Conservation (phyloP, 1,140 invertebrate species). For the Lasaia peninsularis region DNA sequence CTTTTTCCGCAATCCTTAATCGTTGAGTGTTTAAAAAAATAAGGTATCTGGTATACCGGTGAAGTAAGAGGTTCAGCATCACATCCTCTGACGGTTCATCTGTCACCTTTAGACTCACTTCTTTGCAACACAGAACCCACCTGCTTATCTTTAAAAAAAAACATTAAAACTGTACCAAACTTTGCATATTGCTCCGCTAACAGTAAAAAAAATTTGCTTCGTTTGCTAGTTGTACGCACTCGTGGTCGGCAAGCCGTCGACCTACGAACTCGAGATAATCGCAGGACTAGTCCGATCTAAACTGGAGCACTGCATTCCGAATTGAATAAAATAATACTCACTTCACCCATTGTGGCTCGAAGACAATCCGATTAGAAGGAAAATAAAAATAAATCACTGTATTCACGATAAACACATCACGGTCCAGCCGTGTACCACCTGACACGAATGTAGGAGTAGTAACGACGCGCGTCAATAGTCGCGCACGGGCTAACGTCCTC, state of each 20-base stretch:
- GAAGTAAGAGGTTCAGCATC: too few species aligned
- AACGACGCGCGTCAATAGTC: slow-evolving; percentile 39
- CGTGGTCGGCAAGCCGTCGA: slow-evolving; percentile 40
- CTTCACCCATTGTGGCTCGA: slow-evolving; percentile 58
- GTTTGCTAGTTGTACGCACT: slow-evolving; percentile 11
- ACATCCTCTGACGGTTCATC: too few species aligned
- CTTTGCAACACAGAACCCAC: too few species aligned
- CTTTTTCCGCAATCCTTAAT: too few species aligned
- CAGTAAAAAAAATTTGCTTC: background rate
- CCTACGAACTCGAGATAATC: slow-evolving; percentile 57
- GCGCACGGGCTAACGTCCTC: slow-evolving; percentile 64
- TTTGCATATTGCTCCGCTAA: slow-evolving; percentile 6
- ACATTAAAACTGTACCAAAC: background rate
- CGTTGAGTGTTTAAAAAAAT: too few species aligned
- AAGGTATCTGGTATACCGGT: too few species aligned
- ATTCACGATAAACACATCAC: slow-evolving; percentile 64
- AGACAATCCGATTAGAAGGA: slow-evolving; percentile 47
- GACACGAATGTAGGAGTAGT: slow-evolving; percentile 40
- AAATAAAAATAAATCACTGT: slow-evolving; percentile 36
- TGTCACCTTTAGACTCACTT: too few species aligned
- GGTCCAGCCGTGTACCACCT: slow-evolving; percentile 40
- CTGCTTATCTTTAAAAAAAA: background rate
- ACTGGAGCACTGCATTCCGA: slow-evolving; percentile 51
- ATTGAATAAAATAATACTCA: slow-evolving; percentile 44
- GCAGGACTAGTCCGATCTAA: slow-evolving; percentile 39